These are phyloP conservation scores for Elgaria multicarinata DNA, from an alignment of 2,113 vertebrate genomes.

Conservation along the genomic window DNA sequence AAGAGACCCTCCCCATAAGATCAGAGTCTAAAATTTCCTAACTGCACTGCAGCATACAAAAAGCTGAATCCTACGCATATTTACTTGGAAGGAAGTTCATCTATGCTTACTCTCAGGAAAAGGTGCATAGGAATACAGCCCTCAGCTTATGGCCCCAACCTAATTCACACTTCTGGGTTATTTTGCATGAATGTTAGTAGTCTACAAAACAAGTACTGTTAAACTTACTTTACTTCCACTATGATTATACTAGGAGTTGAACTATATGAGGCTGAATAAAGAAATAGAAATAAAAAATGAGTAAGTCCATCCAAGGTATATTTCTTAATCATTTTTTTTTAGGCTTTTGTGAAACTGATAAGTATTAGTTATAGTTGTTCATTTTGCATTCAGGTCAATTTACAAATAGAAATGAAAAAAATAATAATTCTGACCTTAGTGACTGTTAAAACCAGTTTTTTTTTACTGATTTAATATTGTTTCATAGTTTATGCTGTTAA, in stretches of 20 bases:
- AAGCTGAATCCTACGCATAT: not conserved
- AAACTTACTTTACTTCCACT: not conserved
- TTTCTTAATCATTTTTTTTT: conserved; percentile 64
- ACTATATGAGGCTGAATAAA: conserved; percentile 52
- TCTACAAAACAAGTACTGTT: not conserved
- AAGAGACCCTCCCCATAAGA: too few species aligned
- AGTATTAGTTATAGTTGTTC: conserved; percentile 47
- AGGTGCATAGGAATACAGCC: not conserved
- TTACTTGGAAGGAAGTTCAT: not conserved
- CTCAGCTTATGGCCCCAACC: not conserved
- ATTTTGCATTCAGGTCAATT: conserved; percentile 59
- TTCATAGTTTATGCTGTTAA: conserved; percentile 85
- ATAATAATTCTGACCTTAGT: conserved; percentile 77
- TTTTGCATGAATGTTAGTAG: not conserved
- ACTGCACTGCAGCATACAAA: not conserved
- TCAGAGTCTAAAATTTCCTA: not conserved
- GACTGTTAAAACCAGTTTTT: conserved; percentile 71
- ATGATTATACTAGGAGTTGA: conserved; percentile 47
- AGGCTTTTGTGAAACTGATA: conserved; percentile 20
- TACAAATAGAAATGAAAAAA: conserved; percentile 68
- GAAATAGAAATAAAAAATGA: conserved; percentile 51
- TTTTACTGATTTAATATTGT: conserved; percentile 81
- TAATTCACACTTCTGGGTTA: not conserved
- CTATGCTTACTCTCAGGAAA: not conserved
- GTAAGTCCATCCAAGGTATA: conserved; percentile 63